Evolutionary conservation across 2,888 invertebrate genomes (phyloP), one percentile per base, ranked within the genome.

Genomic region (Cabera pusaria): DNA sequence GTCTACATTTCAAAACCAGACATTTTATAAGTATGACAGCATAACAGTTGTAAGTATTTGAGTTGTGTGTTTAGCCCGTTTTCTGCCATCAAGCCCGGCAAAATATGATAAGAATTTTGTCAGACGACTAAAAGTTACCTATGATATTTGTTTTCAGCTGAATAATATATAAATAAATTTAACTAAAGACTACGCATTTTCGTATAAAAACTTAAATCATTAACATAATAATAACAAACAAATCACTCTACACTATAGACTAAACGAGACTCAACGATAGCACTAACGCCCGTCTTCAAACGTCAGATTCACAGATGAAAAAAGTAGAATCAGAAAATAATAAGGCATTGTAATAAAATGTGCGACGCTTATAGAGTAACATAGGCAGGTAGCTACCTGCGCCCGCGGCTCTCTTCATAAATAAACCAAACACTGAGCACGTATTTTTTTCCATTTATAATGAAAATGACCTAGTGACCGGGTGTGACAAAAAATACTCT

Each of bases 401-500:
- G 52, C 58, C 59, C 52, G 59, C 34, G 35, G 33, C 27, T 38
- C 27, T 23, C 26, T 5, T 20, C 61, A 63, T 67, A 66, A 66
- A 72, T 64, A 64, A 59, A 53, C 51, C 58, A 62, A 61, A 49
- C 49, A 53, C 50, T 47, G 46, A 55, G 49, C 42, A 43, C 37
- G 41, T 44, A n/a, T 48, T 59, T 51, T 59, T 43, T 39, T 49
- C 45, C 53, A 49, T 52, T 56, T 55, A 41, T 54, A 59, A 57
- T 56, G 44, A 52, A 50, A 44, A 49, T 61, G 62, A 64, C 69
- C 72, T 67, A 70, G 60, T 64, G 62, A 70, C 74, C 75, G 72
- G 82, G 78, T 66, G 62, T 63, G 57, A 64, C 57, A 81, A 83
- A 76, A 73, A 69, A 83, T 76, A 83, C 72, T 72, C 75, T 67